Evolutionary conservation across 2,888 invertebrate genomes (phyloP).

Genomic region (Acanthosepion lycidas): DNA sequence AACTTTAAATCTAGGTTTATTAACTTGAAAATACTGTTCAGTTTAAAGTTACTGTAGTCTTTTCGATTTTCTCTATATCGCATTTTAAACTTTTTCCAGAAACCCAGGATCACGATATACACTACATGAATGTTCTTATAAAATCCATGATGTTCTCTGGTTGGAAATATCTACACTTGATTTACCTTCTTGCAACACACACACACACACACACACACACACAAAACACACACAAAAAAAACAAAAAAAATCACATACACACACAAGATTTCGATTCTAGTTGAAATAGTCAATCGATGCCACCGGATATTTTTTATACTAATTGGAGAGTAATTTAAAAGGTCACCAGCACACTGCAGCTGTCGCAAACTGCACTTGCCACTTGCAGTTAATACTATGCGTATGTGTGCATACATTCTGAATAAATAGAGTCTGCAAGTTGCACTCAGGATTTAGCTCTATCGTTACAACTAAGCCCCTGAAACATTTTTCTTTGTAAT

Average conservation of each 20-base stretch:
- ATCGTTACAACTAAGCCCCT: neutral
- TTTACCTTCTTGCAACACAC: no score
- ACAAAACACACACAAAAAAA: no score
- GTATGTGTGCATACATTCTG: neutral
- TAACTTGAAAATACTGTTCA: no score
- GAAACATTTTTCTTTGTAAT: neutral
- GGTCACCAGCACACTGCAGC: neutral
- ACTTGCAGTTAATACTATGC: neutral
- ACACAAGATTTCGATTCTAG: neutral
- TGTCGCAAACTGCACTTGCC: neutral
- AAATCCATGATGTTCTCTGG: no score
- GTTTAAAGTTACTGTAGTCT: no score
- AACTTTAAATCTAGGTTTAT: no score
- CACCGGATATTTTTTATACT: neutral
- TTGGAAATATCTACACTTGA: no score
- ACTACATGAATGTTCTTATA: no score
- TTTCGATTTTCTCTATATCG: no score
- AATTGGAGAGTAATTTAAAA: conserved; percentile 33
- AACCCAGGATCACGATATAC: no score
- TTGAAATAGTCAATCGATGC: neutral
- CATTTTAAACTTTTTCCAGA: no score
- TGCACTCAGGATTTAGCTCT: neutral
- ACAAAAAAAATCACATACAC: neutral
- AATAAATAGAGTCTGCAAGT: neutral
- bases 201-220: no score